phyloP scores from a whole-genome alignment of 2,888 invertebrate species.

The Chrysina gloriosa region DNA sequence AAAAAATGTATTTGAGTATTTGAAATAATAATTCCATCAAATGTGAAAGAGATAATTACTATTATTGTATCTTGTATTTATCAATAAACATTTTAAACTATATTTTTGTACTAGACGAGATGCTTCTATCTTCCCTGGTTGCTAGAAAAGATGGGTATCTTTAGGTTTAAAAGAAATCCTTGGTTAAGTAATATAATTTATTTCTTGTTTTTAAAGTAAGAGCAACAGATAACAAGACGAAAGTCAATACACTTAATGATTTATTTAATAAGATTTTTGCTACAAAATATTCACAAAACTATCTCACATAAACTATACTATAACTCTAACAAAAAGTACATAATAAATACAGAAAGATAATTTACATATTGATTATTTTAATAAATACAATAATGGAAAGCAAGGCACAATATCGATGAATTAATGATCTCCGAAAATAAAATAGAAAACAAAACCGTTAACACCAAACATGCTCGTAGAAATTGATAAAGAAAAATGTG shows the following conservation, averaged over 20 bases:
- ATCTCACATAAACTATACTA: conserved; percentile 48
- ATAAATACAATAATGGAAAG: conserved; percentile 58
- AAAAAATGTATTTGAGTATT: conserved; percentile 53
- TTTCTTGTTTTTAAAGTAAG: conserved; percentile 22
- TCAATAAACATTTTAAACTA: conserved; percentile 54
- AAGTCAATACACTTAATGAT: conserved; percentile 39
- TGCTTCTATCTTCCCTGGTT: too few species aligned
- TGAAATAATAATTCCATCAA: conserved; percentile 55
- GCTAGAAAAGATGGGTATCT: too few species aligned
- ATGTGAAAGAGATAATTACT: conserved; percentile 53
- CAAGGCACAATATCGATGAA: conserved; percentile 60
- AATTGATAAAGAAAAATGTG: conserved; percentile 28
- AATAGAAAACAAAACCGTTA: conserved; percentile 22
- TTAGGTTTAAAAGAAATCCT: too few species aligned
- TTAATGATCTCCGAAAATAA: conserved; percentile 41
- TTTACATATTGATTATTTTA: conserved; percentile 51
- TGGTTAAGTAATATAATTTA: conserved; percentile 32
- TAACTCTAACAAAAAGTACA: conserved; percentile 54
- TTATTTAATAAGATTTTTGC: conserved; percentile 46
- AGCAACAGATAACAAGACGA: conserved; percentile 35
- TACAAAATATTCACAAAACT: conserved; percentile 51
- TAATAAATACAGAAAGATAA: conserved; percentile 59
- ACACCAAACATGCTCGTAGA: conserved; percentile 18
- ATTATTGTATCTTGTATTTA: conserved; percentile 59
- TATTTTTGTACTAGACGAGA: too few species aligned